Evolutionary conservation across 2,888 invertebrate genomes (phyloP).

Genomic region (Drosophila mulleri): DNA sequence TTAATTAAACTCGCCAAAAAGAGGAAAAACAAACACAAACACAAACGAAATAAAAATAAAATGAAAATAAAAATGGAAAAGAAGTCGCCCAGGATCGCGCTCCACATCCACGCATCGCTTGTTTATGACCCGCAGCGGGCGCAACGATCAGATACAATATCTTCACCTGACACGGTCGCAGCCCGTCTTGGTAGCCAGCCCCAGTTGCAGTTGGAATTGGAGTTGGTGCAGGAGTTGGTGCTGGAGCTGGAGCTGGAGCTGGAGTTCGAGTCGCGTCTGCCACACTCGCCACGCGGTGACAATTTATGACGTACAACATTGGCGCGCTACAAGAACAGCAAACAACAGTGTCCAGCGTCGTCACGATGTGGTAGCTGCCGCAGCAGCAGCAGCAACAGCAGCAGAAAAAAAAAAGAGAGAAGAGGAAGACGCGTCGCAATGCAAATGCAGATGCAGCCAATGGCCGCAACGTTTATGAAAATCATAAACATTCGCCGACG

Average conservation of each 20-base stretch:
- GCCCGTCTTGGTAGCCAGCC: constrained; percentile 13
- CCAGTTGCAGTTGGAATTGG: constrained; percentile 7
- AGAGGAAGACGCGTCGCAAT: constrained; percentile 7
- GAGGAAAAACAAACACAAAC: neutral
- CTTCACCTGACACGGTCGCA: constrained; percentile 72
- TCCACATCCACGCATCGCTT: constrained; percentile 58
- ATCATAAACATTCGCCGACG: constrained; percentile 84
- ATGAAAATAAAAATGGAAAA: constrained; percentile 14
- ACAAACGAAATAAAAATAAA: too few relatives aligned
- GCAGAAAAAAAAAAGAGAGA: neutral
- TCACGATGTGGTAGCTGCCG: constrained; percentile 47
- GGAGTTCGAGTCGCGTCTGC: constrained; percentile 24
- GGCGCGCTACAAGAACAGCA: constrained; percentile 41
- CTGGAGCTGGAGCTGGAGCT: neutral
- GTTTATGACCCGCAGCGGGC: constrained; percentile 73
- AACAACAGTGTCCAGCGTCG: constrained; percentile 16
- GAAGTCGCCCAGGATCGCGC: constrained; percentile 46
- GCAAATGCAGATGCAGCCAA: constrained; percentile 52
- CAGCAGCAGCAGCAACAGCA: neutral
- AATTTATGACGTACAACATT: constrained; percentile 82
- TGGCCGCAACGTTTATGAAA: constrained; percentile 83
- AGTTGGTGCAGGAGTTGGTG: neutral
- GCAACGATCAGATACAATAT: constrained; percentile 76
- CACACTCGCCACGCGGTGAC: constrained; percentile 76
- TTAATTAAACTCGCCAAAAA: constrained; percentile 64